phyloP scores from a whole-genome alignment of 1,140 invertebrate species.

The Macrocentrus cingulum region DNA sequence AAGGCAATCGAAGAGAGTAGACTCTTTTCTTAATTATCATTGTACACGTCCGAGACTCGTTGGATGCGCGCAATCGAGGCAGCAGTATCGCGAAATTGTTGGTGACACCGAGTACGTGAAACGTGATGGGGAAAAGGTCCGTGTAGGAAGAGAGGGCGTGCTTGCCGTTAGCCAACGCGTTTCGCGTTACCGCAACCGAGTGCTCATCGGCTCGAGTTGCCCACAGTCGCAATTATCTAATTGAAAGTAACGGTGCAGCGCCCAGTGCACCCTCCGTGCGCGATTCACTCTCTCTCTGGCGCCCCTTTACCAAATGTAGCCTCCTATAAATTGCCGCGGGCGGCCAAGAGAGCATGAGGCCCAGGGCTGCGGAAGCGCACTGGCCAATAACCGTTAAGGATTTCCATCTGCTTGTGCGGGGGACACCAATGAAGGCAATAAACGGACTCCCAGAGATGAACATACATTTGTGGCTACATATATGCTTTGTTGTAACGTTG shows the following conservation, averaged over 20 bases:
- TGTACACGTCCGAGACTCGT: background rate
- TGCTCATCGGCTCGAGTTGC: constrained; percentile 29
- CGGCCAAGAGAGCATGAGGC: background rate
- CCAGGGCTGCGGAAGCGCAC: background rate
- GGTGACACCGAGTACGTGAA: constrained; percentile 1
- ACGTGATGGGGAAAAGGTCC: constrained; percentile 8
- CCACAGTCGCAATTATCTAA: constrained; percentile 49
- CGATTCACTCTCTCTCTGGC: constrained; percentile 6
- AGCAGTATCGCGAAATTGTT: constrained; percentile 2
- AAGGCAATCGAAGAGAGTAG: background rate
- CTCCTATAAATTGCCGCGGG: constrained; percentile 9
- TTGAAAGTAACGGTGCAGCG: constrained; percentile 38
- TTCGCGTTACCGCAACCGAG: constrained; percentile 29
- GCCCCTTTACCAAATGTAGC: constrained; percentile 1
- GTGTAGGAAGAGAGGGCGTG: constrained; percentile 2
- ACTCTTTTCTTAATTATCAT: constrained; percentile 1
- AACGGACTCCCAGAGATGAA: background rate
- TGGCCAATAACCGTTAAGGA: constrained; percentile 48
- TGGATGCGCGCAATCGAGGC: background rate
- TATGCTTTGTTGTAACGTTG: background rate
- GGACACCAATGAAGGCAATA: constrained; percentile 21
- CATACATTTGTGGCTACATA: constrained; percentile 6
- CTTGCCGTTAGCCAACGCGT: constrained; percentile 23
- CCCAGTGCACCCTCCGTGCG: background rate
- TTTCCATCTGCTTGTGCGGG: constrained; percentile 40